These are phyloP conservation scores for Nautilus pompilius DNA, from an alignment of 1,140 invertebrate species.

Conservation along the genomic window DNA sequence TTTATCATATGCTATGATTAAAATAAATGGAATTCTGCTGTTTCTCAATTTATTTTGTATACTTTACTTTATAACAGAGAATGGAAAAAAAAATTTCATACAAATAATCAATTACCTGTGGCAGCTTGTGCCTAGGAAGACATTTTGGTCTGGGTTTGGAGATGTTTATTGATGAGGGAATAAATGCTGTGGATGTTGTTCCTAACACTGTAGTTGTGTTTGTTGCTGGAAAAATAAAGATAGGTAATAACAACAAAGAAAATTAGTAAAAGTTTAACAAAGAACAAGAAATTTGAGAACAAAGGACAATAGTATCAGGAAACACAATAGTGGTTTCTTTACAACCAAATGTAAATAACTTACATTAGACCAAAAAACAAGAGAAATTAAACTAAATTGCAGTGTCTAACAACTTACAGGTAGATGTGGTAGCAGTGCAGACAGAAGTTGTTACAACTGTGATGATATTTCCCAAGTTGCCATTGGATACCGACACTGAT, in stretches of 20 bases:
- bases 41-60: no score
- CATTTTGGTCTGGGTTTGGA: slow-evolving; percentile 40
- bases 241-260: neutral
- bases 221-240: slow-evolving; percentile 14
- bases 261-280: neutral
- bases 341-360: neutral
- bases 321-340: no score
- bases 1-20: no score
- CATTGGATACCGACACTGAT: slow-evolving; percentile 15
- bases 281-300: neutral
- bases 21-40: no score
- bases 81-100: no score
- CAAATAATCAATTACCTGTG: slow-evolving; percentile 27
- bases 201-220: slow-evolving; percentile 26
- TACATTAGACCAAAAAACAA: no score
- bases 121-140: slow-evolving; percentile 40
- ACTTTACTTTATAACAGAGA: no score
- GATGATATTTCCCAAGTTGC: slow-evolving; percentile 29
- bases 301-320: neutral
- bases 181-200: slow-evolving; percentile 33
- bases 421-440: slow-evolving; percentile 19
- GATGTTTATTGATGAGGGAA: slow-evolving; percentile 39
- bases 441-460: slow-evolving; percentile 31
- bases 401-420: slow-evolving; percentile 12
- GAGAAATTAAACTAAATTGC: no score